phyloP scores from a whole-genome alignment of 2,797 vertebrate genomes.

The Rhinogobio ventralis region DNA sequence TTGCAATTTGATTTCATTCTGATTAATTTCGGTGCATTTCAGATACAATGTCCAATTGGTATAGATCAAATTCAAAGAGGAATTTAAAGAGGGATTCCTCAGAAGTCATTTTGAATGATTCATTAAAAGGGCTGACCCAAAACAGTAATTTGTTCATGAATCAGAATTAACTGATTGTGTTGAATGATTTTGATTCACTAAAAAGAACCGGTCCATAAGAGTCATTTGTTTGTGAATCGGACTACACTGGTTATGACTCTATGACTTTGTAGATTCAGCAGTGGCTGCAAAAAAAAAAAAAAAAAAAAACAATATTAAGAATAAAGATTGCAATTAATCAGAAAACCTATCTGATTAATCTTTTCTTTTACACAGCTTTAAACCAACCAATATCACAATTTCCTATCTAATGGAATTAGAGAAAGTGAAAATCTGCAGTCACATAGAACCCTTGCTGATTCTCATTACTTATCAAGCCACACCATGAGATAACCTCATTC shows the following conservation, averaged over 20 bases:
- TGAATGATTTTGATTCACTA: neutral
- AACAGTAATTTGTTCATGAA: neutral
- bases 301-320: neutral
- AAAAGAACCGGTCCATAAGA: neutral
- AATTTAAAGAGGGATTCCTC: neutral
- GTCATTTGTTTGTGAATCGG: neutral
- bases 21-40: neutral
- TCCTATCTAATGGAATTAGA: neutral
- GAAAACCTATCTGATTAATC: too few species aligned
- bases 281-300: neutral
- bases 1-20: neutral
- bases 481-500: conserved; percentile 40
- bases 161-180: neutral
- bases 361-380: neutral
- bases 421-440: neutral
- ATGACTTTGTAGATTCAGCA: neutral
- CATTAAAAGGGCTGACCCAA: neutral
- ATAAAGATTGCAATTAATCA: neutral
- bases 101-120: neutral
- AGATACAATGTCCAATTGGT: neutral
- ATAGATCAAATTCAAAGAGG: neutral
- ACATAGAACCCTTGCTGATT: conserved; percentile 22
- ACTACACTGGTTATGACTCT: neutral
- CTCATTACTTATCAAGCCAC: conserved; percentile 36
- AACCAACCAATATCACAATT: neutral